These are phyloP conservation scores for Camptogramma bilineatum DNA, from an alignment of 2,888 invertebrate genomes.

Conservation along the genomic window DNA sequence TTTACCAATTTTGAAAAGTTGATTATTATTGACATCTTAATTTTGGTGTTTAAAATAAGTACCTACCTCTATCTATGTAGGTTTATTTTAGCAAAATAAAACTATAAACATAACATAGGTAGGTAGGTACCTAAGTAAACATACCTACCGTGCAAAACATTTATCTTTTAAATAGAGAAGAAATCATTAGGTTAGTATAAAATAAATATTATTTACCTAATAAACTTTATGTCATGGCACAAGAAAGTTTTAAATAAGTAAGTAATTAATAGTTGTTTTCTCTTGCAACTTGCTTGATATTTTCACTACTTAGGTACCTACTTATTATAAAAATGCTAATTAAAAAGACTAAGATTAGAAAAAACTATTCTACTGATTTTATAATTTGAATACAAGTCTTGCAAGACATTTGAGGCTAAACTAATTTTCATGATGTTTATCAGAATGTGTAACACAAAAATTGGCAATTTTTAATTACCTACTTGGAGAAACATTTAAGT, in stretches of 20 bases:
- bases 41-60: too few species aligned
- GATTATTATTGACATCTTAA: too few species aligned
- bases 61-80: too few species aligned
- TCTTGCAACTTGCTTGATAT: neutral
- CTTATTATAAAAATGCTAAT: neutral
- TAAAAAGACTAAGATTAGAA: neutral
- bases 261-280: neutral
- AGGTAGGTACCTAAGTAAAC: too few species aligned
- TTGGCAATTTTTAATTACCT: neutral
- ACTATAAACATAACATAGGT: too few species aligned
- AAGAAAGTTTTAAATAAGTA: neutral
- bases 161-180: too few species aligned
- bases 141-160: too few species aligned
- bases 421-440: neutral
- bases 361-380: neutral
- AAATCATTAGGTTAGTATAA: too few species aligned
- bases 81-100: too few species aligned
- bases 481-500: too few species aligned
- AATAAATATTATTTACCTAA: too few species aligned
- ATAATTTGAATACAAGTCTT: conserved; percentile 2
- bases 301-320: neutral
- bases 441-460: neutral
- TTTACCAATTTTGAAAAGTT: too few species aligned
- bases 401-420: neutral
- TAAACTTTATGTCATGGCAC: neutral